Percentiles rank a stretch among this genome's conserved stretches.
These are phyloP conservation scores for Paramacrobiotus metropolitanus DNA, from an alignment of 1,140 invertebrate genomes.

Conservation along the genomic window DNA sequence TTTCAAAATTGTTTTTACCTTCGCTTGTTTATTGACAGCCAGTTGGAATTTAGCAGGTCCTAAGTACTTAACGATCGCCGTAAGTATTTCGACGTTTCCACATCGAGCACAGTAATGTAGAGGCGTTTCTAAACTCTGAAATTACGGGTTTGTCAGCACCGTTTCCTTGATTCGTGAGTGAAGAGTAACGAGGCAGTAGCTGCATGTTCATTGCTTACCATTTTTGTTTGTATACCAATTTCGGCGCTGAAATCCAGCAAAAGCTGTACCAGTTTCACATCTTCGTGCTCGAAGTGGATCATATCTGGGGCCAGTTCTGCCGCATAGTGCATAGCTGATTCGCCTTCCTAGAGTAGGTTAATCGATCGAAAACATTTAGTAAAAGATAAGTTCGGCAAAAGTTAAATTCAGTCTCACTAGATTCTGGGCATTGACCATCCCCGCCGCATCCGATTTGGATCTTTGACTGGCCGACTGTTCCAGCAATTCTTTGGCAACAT, in stretches of 20 bases:
- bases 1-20: conserved; percentile 55
- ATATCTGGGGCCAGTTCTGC: conserved; percentile 23
- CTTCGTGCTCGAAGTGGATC: conserved; percentile 41
- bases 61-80: conserved; percentile 76
- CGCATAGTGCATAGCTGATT: conserved; percentile 65
- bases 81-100: conserved; percentile 83
- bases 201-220: too few relatives aligned
- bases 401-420: conserved; percentile 18
- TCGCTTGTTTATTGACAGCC: conserved; percentile 72
- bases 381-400: conserved; percentile 8
- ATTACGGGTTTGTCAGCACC: too few relatives aligned
- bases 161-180: too few relatives aligned
- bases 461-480: conserved; percentile 14
- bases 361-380: conserved; percentile 4
- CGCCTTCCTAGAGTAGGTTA: conserved; percentile 41
- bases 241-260: conserved; percentile 72
- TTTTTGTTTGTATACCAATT: conserved; percentile 51
- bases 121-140: conserved; percentile 60
- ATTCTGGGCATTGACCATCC: conserved; percentile 27
- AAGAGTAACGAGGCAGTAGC: too few relatives aligned
- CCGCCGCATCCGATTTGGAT: conserved; percentile 12
- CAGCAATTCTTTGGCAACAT: conserved; percentile 23
- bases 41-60: conserved; percentile 60
- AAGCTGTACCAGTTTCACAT: conserved; percentile 63
- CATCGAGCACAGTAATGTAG: conserved; percentile 81